Evolutionary conservation across 2,888 invertebrate species (phyloP).

Genomic region (Synergus japonicus): DNA sequence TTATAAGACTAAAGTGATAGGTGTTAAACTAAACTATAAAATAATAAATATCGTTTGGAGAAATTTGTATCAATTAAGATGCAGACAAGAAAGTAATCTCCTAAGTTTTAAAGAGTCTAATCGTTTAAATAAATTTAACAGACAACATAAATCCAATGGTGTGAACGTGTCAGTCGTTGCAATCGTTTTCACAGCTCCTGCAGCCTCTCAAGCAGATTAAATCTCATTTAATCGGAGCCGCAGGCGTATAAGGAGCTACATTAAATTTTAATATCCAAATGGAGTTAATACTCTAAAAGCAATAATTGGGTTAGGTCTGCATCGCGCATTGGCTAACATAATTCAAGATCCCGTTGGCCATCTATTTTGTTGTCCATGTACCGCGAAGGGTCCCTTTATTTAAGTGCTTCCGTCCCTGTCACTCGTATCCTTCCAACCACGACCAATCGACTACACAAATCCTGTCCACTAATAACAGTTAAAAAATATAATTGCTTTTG

Average conservation of each 20-base stretch:
- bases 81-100: not conserved
- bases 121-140: not conserved
- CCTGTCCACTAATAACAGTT: conserved; percentile 46
- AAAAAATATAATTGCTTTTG: conserved; percentile 16
- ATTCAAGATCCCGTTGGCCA: conserved; percentile 54
- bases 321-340: conserved; percentile 49
- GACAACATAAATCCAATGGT: not conserved
- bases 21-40: too few species aligned
- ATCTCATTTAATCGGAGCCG: conserved; percentile 69
- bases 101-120: not conserved
- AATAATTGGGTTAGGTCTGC: conserved; percentile 54
- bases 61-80: too few species aligned
- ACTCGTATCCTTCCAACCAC: conserved; percentile 56
- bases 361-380: conserved; percentile 58
- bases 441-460: conserved; percentile 58
- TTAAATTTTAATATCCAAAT: conserved; percentile 56
- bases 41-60: too few species aligned
- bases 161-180: not conserved
- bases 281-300: conserved; percentile 58
- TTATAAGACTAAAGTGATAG: too few species aligned
- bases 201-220: conserved; percentile 65
- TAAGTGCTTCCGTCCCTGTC: conserved; percentile 51
- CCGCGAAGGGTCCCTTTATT: conserved; percentile 54
- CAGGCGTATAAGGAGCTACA: conserved; percentile 47
- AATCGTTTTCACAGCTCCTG: conserved; percentile 9